Base-by-base conservation (phyloP, 2,113 vertebrate genomes). In the Lophochroa leadbeateri region DNA sequence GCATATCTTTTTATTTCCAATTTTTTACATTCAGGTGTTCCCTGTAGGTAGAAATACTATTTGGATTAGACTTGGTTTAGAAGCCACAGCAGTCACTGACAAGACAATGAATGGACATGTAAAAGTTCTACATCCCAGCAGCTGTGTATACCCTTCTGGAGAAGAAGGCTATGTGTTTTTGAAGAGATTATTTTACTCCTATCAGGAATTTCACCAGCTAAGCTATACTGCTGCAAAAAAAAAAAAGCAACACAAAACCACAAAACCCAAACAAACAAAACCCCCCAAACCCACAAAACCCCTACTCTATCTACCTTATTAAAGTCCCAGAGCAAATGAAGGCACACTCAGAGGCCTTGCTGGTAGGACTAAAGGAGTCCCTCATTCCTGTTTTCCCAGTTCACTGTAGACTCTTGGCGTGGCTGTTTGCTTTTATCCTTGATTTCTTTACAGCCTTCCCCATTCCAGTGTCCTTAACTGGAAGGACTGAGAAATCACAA, bases 311-410 rank as follows among this genome's bases (percentile, higher is more conserved):
- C 33, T n/a, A n/a, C 6, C 46, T 47, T 27, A 41, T 6, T 60
- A 31, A 57, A 77, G 21, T 55, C 7, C 24, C 49, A 74, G 17
- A 16, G 12, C 14, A 74, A 61, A 67, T 13, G 29, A 47, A 33
- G 29, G 27, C 24, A 61, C 9, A 7, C 28, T 28, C 6, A 10
- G 15, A 60, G 7, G 31, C 3, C 18, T 64, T 80, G 14, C 12
- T 72, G 0, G 0, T 27, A 39, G 9, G 19, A 61, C 13, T 23
- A 39, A 50, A 2, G 10, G 14, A 53, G 16, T 47, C 18, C 31
- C 7, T 53, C 16, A 24, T 35, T 79, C 41, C 17, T 53, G 6
- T 5, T 83, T 91, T 86, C 49, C 44, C 15, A 64, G 14, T 10
- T 68, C 27, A 9, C 25, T 50, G 43, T 10, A 52, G 52, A 43